phyloP scores from a whole-genome alignment of 1,140 invertebrate genomes.

The Trichoplusia ni region DNA sequence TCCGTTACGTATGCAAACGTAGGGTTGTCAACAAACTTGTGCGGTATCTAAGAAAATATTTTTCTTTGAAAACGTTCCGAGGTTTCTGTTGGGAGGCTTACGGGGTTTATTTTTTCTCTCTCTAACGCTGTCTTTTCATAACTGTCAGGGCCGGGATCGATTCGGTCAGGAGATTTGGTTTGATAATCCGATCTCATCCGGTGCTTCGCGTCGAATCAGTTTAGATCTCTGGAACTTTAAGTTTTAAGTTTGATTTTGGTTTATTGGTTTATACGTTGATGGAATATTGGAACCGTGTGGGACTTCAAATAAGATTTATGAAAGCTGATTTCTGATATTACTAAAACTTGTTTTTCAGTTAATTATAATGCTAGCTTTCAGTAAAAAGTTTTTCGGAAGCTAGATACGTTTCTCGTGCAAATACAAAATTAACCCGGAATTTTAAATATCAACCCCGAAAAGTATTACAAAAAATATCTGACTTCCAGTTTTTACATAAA shows the following conservation, averaged over 20 bases:
- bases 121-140: conserved; percentile 72
- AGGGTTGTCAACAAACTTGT: conserved; percentile 49
- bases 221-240: conserved; percentile 9
- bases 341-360: too few species aligned
- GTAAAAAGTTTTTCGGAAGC: too few species aligned
- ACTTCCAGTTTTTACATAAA: too few species aligned
- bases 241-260: conserved; percentile 22
- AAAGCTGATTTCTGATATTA: too few species aligned
- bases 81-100: conserved; percentile 66
- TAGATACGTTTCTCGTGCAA: too few species aligned
- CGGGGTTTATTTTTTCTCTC: conserved; percentile 62
- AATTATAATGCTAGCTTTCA: too few species aligned
- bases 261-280: background rate
- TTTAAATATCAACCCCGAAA: too few species aligned
- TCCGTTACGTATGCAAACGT: conserved; percentile 11
- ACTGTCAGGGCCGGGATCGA: conserved; percentile 65
- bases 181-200: conserved; percentile 60
- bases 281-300: background rate
- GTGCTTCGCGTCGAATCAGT: conserved; percentile 21
- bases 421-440: too few species aligned
- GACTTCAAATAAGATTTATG: too few species aligned
- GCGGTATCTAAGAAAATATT: conserved; percentile 70
- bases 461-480: too few species aligned
- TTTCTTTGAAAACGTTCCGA: conserved; percentile 68
- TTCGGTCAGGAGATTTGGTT: conserved; percentile 58